Evolutionary conservation across 2,113 vertebrate species (phyloP), one percentile per base, ranked within the genome.

Genomic region (Indicator indicator): DNA sequence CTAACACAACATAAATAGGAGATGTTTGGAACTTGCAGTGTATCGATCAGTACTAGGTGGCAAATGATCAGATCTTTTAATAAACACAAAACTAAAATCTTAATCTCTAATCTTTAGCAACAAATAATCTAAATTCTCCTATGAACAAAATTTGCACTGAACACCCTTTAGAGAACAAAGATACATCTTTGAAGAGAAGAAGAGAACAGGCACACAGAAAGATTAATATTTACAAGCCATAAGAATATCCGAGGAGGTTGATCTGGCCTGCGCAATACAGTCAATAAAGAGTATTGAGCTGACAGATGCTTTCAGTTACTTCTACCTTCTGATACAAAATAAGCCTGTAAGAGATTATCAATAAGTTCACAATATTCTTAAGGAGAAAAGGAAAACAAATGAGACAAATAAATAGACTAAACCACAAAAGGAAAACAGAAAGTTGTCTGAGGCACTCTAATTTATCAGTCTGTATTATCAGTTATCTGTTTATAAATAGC

Each of bases 91-190:
- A 82, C 80, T 64, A 70, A 91, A 95, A 96, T 91, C 56, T 93
- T 90, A 93, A 92, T 92, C 83, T 93, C 83, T 81, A 92, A 96
- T 96, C 95, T 96, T 96, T 94, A 96, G 95, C 95, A 96, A 96
- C 42, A 71, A 94, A 52, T 90, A 93, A 93, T 95, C 75, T 83
- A 62, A 86, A 91, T 89, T 92, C 89, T 95, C 72, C 27, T 62
- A 50, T 72, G 79, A 90, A 88, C 6, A 86, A 77, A 83, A 91
- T 50, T 77, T 95, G 59, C 89, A 89, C 46, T 67, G 26, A 9
- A 6, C 20, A 75, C 6, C 16, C 38, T 80, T 75, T 77, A 75
- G n/a, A 88, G 28, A 89, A 75, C 33, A 89, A 80, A 73, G 33
- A 73, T 56, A 58, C 9, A 23, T 48, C 33, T 46, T 42, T 52